These are phyloP conservation scores for Symphodus melops DNA, from an alignment of 2,113 vertebrate species.

Conservation along the genomic window DNA sequence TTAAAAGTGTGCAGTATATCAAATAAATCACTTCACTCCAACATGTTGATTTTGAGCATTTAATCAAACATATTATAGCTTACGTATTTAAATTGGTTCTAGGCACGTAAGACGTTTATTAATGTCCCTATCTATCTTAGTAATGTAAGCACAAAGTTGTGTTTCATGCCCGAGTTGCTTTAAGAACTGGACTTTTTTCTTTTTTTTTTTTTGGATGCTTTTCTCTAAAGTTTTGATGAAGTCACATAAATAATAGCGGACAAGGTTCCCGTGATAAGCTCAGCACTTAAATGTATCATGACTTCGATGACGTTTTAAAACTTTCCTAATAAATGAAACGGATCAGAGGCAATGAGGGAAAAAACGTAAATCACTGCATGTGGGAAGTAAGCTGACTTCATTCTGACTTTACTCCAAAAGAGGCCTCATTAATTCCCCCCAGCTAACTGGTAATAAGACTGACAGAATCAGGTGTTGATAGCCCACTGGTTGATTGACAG, in stretches of 20 bases:
- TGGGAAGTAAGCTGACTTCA: slow-evolving; percentile 9
- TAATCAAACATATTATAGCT: slow-evolving; percentile 33
- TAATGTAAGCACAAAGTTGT: not conserved
- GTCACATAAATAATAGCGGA: slow-evolving; percentile 37
- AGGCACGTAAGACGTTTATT: not conserved
- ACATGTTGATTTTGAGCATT: slow-evolving; percentile 17
- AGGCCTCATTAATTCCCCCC: not conserved
- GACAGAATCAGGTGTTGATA: slow-evolving; percentile 6
- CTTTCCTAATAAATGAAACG: slow-evolving; percentile 27
- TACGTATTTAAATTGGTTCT: not conserved
- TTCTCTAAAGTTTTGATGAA: slow-evolving; percentile 9
- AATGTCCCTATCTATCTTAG: not conserved
- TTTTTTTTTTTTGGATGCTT: slow-evolving; percentile 9
- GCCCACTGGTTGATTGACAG: slow-evolving; percentile 1
- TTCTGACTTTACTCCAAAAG: not conserved
- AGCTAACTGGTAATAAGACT: not conserved
- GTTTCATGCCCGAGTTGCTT: slow-evolving; percentile 1
- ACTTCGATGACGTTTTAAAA: slow-evolving; percentile 32
- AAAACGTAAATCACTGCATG: not conserved
- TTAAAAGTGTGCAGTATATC: slow-evolving; percentile 30
- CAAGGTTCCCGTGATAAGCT: not conserved
- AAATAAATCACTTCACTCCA: slow-evolving; percentile 30
- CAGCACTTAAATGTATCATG: slow-evolving; percentile 12
- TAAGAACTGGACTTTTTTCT: not conserved
- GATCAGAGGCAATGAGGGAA: not conserved